Conservation (phyloP, 2,797 vertebrate species). For the Mus spretus region DNA sequence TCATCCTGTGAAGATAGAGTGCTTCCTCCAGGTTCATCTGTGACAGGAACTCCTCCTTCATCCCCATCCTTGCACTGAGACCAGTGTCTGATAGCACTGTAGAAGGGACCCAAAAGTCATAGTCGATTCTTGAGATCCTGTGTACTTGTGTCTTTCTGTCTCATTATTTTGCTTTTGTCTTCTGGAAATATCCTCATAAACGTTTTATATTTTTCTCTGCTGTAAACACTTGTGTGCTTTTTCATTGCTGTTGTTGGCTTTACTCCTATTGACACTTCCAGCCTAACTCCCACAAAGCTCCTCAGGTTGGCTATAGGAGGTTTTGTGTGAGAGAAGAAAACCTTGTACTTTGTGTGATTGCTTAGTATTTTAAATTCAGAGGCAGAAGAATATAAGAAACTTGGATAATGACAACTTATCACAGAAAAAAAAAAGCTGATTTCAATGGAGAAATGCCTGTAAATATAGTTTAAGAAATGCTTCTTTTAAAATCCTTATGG, state of each 20-base stretch:
- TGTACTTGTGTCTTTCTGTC: not conserved
- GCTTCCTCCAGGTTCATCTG: not conserved
- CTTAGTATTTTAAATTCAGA: not conserved
- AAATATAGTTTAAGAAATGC: not conserved
- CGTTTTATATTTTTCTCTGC: not conserved
- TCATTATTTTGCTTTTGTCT: not conserved
- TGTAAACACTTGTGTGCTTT: not conserved
- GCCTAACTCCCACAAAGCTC: not conserved
- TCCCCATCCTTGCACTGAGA: not conserved
- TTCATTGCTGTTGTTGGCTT: not conserved
- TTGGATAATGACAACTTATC: not conserved
- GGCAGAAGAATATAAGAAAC: not conserved
- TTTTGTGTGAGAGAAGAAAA: not conserved
- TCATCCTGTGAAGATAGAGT: not conserved
- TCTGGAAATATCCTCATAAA: not conserved
- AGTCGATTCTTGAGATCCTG: not conserved
- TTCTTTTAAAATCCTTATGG: not conserved
- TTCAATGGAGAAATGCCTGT: not conserved
- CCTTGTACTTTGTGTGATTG: not conserved
- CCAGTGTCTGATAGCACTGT: not conserved
- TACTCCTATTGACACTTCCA: not conserved
- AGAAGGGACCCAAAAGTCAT: not conserved
- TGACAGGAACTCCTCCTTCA: rapidly evolving
- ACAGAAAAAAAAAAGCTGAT: not conserved
- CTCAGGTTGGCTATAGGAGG: not conserved